phyloP scores from a whole-genome alignment of 2,113 vertebrate genomes.

The Clupea harengus region DNA sequence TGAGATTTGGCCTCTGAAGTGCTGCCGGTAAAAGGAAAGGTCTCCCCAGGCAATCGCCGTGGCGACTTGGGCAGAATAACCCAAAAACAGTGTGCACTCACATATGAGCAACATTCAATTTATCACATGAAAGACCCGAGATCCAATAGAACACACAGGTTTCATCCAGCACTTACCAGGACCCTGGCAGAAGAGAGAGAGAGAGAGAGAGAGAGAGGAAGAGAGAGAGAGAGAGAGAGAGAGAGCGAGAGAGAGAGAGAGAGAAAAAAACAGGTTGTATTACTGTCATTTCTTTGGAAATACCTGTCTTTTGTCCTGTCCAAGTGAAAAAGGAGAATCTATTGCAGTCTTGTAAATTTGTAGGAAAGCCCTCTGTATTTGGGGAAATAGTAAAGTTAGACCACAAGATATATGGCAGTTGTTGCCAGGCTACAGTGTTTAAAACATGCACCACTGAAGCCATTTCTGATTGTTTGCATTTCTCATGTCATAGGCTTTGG shows the following conservation, averaged over 20 bases:
- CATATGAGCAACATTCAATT: constrained; percentile 83
- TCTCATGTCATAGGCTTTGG: background rate
- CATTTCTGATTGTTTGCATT: background rate
- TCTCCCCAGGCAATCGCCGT: constrained; percentile 73
- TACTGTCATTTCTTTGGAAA: background rate
- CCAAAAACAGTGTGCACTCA: constrained; percentile 79
- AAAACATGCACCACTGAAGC: background rate
- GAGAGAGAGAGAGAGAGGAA: background rate
- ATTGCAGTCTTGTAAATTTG: background rate
- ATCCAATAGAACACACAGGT: constrained; percentile 70
- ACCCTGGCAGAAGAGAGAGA: background rate
- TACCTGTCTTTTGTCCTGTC: background rate
- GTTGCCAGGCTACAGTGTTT: background rate
- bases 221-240: constrained; percentile 1
- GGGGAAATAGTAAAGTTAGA: background rate
- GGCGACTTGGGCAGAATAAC: constrained; percentile 75
- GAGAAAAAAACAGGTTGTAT: background rate
- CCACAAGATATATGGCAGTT: background rate
- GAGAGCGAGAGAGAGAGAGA: constrained; percentile 2
- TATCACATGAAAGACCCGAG: constrained; percentile 80
- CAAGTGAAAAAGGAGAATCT: background rate
- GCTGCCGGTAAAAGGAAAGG: constrained; percentile 82
- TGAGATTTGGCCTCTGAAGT: constrained; percentile 76
- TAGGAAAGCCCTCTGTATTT: background rate
- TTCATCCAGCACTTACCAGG: constrained; percentile 62